Evolutionary conservation across 2,797 vertebrate species (phyloP).

Genomic region (Chaetodon trifasciatus): DNA sequence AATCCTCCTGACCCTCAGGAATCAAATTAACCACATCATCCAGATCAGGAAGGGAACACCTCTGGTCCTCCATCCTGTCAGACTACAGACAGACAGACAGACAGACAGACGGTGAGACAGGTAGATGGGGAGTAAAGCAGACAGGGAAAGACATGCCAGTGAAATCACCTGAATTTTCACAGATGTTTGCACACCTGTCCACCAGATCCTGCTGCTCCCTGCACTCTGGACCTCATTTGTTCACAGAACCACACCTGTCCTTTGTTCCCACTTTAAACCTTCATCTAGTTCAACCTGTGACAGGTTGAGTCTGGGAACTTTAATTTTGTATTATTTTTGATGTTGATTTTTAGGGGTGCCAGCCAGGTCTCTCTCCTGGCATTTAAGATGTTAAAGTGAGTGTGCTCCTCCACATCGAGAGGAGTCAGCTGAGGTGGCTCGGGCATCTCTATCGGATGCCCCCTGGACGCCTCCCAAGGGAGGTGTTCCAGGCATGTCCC

Average conservation of each 20-base stretch:
- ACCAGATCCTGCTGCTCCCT: background rate
- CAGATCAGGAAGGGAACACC: conserved; percentile 90
- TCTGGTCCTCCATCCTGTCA: conserved; percentile 92
- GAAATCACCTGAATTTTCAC: too few species aligned
- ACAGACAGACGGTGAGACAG: conserved; percentile 11
- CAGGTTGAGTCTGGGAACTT: too few species aligned
- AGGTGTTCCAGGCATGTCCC: too few species aligned
- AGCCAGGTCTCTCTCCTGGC: too few species aligned
- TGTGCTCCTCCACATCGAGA: too few species aligned
- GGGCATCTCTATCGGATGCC: too few species aligned
- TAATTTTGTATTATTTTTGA: too few species aligned
- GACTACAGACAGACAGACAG: conserved; percentile 48
- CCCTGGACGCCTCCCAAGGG: too few species aligned
- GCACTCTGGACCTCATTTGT: background rate
- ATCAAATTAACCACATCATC: conserved; percentile 64
- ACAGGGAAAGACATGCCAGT: background rate
- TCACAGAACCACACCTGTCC: background rate
- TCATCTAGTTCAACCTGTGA: background rate
- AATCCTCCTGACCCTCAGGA: conserved; percentile 85
- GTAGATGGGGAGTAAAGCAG: background rate
- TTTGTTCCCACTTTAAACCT: background rate
- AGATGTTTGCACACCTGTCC: background rate
- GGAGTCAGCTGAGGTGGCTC: too few species aligned
- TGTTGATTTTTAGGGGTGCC: too few species aligned
- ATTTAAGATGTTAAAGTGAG: too few species aligned